Base-by-base conservation (phyloP, 2,113 vertebrate genomes). In the Arizona elegans region DNA sequence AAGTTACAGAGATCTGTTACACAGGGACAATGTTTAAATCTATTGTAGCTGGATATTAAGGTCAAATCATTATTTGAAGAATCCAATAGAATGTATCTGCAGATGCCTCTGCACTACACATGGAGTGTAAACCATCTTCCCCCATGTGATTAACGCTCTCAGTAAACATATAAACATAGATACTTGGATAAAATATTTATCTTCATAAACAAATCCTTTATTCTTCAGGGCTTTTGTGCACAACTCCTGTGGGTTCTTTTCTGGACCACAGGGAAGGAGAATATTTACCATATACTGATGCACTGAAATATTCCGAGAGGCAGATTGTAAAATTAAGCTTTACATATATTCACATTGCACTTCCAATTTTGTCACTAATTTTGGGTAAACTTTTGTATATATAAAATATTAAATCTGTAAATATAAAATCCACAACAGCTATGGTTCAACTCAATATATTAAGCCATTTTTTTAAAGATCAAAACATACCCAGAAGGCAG, bases 51-150 rank as follows among this genome's bases (percentile, higher is more conserved):
- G 95, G 95, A 96, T 97, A 97, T 95, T 96, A 96, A 95, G 97
- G 95, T 96, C 93, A 94, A 96, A 94, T 95, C 9, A 55, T 95
- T 97, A 97, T 97, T 97, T 97, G 96, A 97, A 96, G 94, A 97
- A 97, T 95, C 94, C 92, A 95, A 95, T 95, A 97, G 97, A 98
- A 96, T 91, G 94, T 50, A 53, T 95, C 94, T 94, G 92, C 26
- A 58, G 13, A 94, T 94, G 94, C 94, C 95, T 95, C 94, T 17
- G 59, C 8, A 96, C 94, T 93, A 65, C 92, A 55, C 86, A 93
- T 65, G 43, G 90, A 95, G 94, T 96, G 92, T 93, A 95, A 96
- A 94, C 94, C 95, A 92, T 88, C 52, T 90, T 90, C 29, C 94
- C 95, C 92, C 95, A 95, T 58, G 54, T 75, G 92, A 94, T 96